Evolutionary conservation across 2,888 invertebrate genomes (phyloP).

Genomic region (Sphecodes monilicornis): DNA sequence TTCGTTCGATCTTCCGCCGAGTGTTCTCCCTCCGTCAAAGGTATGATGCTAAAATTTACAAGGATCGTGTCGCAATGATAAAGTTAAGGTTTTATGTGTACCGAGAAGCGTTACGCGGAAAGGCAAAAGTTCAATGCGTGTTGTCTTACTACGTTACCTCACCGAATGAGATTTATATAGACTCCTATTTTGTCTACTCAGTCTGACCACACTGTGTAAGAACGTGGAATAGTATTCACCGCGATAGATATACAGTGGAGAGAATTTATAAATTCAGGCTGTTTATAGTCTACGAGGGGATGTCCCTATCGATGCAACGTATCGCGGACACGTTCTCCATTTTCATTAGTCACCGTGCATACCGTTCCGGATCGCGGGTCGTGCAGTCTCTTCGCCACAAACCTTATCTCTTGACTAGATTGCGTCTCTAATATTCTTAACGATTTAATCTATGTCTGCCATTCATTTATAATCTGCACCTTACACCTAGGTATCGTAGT

Average conservation of each 20-base stretch:
- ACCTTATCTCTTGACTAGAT: slow-evolving; percentile 82
- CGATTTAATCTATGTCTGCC: slow-evolving; percentile 74
- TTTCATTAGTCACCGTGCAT: slow-evolving; percentile 28
- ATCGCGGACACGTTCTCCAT: slow-evolving; percentile 48
- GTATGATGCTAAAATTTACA: slow-evolving; percentile 51
- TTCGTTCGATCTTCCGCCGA: neutral
- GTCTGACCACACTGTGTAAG: slow-evolving; percentile 73
- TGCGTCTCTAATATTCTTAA: slow-evolving; percentile 81
- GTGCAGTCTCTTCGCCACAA: slow-evolving; percentile 41
- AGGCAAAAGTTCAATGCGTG: slow-evolving; percentile 57
- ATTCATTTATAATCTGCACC: slow-evolving; percentile 72
- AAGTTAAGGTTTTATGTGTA: slow-evolving; percentile 48
- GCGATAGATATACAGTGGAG: slow-evolving; percentile 72
- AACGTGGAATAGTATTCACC: slow-evolving; percentile 70
- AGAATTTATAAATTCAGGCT: slow-evolving; percentile 73
- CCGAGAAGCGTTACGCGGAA: slow-evolving; percentile 56
- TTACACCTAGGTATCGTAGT: slow-evolving; percentile 79
- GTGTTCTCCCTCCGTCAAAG: neutral
- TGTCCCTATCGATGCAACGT: slow-evolving; percentile 56
- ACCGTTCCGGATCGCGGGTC: slow-evolving; percentile 23
- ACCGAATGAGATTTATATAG: slow-evolving; percentile 60
- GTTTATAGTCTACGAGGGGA: slow-evolving; percentile 68
- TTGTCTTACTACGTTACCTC: slow-evolving; percentile 54
- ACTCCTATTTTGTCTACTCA: slow-evolving; percentile 69
- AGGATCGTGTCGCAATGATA: slow-evolving; percentile 40